Evolutionary conservation across 1,140 invertebrate genomes (phyloP), one percentile per base, ranked within the genome.

Genomic region (Oedothorax gibbosus): DNA sequence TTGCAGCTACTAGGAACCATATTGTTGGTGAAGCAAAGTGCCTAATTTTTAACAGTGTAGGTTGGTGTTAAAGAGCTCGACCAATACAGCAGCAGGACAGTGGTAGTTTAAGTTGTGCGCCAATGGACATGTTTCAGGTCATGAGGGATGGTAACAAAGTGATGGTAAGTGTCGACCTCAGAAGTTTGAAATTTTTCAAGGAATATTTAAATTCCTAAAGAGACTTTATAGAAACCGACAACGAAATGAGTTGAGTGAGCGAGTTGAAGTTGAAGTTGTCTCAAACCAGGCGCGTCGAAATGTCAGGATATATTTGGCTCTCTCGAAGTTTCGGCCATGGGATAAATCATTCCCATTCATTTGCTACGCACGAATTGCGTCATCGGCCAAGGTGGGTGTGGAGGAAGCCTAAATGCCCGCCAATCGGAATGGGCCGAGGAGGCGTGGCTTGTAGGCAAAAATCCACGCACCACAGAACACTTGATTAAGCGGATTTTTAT

Each of bases 271-370:
- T 73, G n/a, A 35, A 35, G 35, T 35, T 5, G 1, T 35, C 35
- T 35, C 35, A 35, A 35, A 35, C 80, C 73, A 82, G 80, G 73
- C 80, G 20, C 12, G 80, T 72, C 80, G 72, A 82, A 82, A 82
- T 82, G 80, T 60, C 80, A 82, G 80, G 80, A 51, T 82, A 82
- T 82, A 82, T 82, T 82, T 82, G 80, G 80, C 21, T 20, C 51
- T 35, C 53, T 7, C 10, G 21, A 56, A 49, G 49, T n/a, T 65
- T 80, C 51, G 71, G 71, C 35, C 15, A 82, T 66, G 73, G 73
- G 72, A 82, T 82, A 82, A 82, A 82, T 82, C 80, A 82, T 73
- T 73, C 80, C 60, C 49, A 50, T 73, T 73, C 80, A 82, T 82
- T 82, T 82, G 80, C 66, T 35, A 72, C 80, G 80, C 80, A 82